A percentile compares a stretch with the other conserved stretches of the same genome.
Conservation (phyloP, 1,140 invertebrate species). For the Augochlora pura region DNA sequence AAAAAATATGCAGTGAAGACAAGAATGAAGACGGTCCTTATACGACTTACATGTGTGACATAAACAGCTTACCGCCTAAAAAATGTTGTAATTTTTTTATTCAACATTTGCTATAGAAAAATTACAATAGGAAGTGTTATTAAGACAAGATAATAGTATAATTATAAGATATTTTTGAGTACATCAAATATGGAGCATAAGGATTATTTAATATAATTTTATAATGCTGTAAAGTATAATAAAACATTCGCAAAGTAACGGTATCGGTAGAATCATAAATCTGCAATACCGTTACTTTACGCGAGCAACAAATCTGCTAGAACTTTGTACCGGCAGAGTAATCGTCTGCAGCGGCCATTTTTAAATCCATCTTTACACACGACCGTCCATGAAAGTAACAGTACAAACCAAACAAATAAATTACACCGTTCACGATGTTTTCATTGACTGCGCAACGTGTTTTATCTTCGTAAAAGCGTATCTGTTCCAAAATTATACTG, state of each 20-base stretch:
- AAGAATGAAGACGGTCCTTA: conserved; percentile 90
- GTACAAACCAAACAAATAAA: conserved; percentile 11
- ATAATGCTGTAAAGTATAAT: background rate
- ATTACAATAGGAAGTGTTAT: background rate
- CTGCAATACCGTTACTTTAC: conserved; percentile 30
- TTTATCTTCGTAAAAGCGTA: background rate
- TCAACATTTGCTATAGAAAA: background rate
- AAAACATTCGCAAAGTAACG: conserved; percentile 25
- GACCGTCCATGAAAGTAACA: conserved; percentile 16
- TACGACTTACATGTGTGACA: conserved; percentile 89
- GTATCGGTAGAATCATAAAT: conserved; percentile 34
- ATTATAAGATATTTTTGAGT: background rate
- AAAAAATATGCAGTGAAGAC: conserved; percentile 95
- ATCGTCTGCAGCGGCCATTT: conserved; percentile 24
- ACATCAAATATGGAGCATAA: background rate
- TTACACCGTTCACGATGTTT: background rate
- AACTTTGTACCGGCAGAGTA: conserved; percentile 36
- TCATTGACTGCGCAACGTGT: background rate
- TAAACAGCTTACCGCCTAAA: conserved; percentile 87
- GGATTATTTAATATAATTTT: conserved; percentile 1
- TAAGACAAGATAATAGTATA: conserved; percentile 11
- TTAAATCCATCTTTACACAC: conserved; percentile 24
- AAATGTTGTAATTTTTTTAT: conserved; percentile 45
- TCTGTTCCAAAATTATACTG: conserved; percentile 8
- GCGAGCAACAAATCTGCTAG: conserved; percentile 18